These are phyloP conservation scores for Zygaena filipendulae DNA, from an alignment of 2,888 invertebrate genomes.

Conservation along the genomic window DNA sequence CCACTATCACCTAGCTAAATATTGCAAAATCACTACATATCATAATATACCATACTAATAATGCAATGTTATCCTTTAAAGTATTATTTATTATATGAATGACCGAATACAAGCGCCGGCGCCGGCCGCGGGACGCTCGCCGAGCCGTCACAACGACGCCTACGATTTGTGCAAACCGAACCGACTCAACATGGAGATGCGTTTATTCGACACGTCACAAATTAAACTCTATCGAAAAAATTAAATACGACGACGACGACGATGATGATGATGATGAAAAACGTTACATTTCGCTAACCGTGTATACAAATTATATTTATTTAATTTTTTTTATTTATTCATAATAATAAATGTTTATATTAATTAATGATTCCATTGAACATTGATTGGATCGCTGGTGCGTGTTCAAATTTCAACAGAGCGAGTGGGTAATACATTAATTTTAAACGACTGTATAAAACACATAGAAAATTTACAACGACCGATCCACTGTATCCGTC, in stretches of 20 bases:
- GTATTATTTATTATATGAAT: constrained; percentile 29
- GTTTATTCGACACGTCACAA: constrained; percentile 20
- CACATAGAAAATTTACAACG: constrained; percentile 67
- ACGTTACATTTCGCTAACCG: no score
- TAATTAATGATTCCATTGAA: constrained; percentile 19
- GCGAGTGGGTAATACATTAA: constrained; percentile 37
- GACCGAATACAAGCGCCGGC: constrained; percentile 33
- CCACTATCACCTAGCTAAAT: constrained; percentile 53
- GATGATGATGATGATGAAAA: no score
- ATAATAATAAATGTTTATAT: constrained; percentile 15
- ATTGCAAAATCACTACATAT: constrained; percentile 59
- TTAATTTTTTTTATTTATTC: constrained; percentile 10
- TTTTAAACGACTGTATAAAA: constrained; percentile 63
- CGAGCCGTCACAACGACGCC: no score
- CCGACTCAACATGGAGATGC: constrained; percentile 23
- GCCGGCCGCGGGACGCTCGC: constrained; percentile 7
- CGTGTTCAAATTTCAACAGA: constrained; percentile 35
- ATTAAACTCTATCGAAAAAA: no score
- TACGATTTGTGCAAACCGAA: constrained; percentile 47
- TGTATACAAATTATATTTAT: constrained; percentile 9
- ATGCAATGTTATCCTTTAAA: constrained; percentile 38
- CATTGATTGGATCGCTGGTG: constrained; percentile 28
- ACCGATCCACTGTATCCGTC: no score
- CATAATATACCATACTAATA: constrained; percentile 53
- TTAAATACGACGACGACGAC: no score